These are phyloP conservation scores for Cheilosia vulpina DNA, from an alignment of 2,888 invertebrate genomes.

Conservation along the genomic window DNA sequence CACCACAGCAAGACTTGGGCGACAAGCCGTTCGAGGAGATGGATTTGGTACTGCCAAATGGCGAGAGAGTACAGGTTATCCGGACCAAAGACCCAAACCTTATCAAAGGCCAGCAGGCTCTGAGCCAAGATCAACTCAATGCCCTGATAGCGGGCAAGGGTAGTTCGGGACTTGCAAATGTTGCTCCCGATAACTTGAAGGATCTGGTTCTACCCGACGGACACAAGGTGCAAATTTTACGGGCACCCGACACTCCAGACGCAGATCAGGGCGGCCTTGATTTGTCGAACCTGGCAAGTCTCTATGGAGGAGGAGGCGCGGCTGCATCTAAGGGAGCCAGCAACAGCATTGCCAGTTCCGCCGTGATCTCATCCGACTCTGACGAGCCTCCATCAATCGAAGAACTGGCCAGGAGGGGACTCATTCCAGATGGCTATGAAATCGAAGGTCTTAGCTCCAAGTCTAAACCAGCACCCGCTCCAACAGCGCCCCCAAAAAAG, in stretches of 20 bases:
- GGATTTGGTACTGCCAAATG: constrained; percentile 89
- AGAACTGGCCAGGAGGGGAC: constrained; percentile 90
- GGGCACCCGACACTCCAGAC: constrained; percentile 85
- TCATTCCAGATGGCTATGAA: constrained; percentile 92
- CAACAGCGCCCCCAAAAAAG: constrained; percentile 87
- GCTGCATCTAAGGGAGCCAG: constrained; percentile 79
- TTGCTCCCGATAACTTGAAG: constrained; percentile 84
- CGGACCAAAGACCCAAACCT: constrained; percentile 89
- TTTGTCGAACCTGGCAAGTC: constrained; percentile 80
- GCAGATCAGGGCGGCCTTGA: constrained; percentile 80
- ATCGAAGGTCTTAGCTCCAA: constrained; percentile 91
- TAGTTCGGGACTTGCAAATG: constrained; percentile 76
- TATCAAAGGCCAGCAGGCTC: constrained; percentile 85
- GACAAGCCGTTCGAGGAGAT: constrained; percentile 89
- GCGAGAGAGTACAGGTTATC: constrained; percentile 90
- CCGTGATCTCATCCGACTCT: constrained; percentile 84
- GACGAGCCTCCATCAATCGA: constrained; percentile 89
- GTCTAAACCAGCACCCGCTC: constrained; percentile 85
- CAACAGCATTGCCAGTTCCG: constrained; percentile 82
- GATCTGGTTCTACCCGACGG: constrained; percentile 90
- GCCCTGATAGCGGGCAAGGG: constrained; percentile 78
- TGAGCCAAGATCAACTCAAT: constrained; percentile 83
- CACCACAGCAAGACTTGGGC: constrained; percentile 86
- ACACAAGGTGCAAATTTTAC: constrained; percentile 89
- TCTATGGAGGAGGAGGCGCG: constrained; percentile 81